A percentile compares a stretch with the other conserved stretches of the same genome.
These are phyloP conservation scores for Rutilus rutilus DNA, from an alignment of 2,113 vertebrate species.

Conservation along the genomic window DNA sequence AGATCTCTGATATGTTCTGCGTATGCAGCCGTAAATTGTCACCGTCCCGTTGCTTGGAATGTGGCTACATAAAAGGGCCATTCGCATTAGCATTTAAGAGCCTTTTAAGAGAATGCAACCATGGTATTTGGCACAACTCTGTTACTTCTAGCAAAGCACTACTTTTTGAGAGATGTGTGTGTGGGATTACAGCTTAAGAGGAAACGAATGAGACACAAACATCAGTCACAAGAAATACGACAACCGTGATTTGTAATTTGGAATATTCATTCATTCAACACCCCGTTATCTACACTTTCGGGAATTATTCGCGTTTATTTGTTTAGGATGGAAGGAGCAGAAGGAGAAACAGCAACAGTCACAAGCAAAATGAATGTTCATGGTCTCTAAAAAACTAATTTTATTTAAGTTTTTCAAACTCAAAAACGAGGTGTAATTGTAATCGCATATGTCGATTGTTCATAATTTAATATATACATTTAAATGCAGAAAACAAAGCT, in stretches of 20 bases:
- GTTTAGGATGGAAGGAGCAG: neutral
- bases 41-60: constrained; percentile 17
- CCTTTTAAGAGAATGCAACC: constrained; percentile 62
- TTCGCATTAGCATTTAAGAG: constrained; percentile 56
- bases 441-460: neutral
- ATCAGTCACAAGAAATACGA: neutral
- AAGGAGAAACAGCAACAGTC: neutral
- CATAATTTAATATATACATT: constrained; percentile 87
- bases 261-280: neutral
- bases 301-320: neutral
- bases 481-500: constrained; percentile 66
- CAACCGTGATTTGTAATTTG: neutral
- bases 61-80: constrained; percentile 48
- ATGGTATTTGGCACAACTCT: constrained; percentile 67
- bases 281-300: neutral
- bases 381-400: neutral
- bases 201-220: constrained; percentile 10
- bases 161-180: constrained; percentile 38
- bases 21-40: constrained; percentile 13
- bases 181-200: constrained; percentile 38
- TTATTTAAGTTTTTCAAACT: neutral
- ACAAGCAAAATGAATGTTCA: neutral
- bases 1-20: constrained; percentile 3
- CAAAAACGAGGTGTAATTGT: neutral
- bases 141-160: constrained; percentile 68